Evolutionary conservation across 2,113 vertebrate species (phyloP).

Genomic region (Petromus typicus): DNA sequence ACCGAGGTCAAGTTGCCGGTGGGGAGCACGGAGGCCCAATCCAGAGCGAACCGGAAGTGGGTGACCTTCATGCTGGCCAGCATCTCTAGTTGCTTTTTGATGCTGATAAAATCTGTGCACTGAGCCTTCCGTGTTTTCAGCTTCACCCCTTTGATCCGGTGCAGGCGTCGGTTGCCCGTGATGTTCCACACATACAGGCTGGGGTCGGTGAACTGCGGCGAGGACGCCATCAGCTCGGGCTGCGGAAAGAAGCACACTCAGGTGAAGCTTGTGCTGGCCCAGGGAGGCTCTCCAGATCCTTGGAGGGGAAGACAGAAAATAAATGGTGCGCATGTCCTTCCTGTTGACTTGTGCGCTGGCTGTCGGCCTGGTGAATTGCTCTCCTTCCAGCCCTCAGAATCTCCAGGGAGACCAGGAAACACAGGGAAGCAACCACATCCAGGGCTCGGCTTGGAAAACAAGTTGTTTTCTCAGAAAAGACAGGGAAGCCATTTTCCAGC

Average conservation of each 20-base stretch:
- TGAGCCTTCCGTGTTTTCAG: slow-evolving; percentile 91
- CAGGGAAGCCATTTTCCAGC: neutral
- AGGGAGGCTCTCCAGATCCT: neutral
- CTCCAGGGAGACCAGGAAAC: slow-evolving; percentile 61
- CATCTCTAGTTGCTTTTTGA: slow-evolving; percentile 90
- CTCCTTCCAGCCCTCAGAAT: neutral
- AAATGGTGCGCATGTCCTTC: neutral
- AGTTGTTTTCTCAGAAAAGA: slow-evolving; percentile 14
- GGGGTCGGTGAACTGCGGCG: slow-evolving; percentile 94
- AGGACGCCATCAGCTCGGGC: slow-evolving; percentile 92
- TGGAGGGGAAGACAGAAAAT: neutral
- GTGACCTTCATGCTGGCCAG: slow-evolving; percentile 90
- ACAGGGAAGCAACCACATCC: neutral
- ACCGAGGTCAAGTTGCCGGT: slow-evolving; percentile 87
- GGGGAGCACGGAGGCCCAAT: slow-evolving; percentile 95
- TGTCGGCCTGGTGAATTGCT: neutral
- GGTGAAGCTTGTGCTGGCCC: neutral
- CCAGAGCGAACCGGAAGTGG: slow-evolving; percentile 95
- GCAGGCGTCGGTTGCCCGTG: slow-evolving; percentile 91
- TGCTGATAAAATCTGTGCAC: slow-evolving; percentile 94
- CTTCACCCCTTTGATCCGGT: slow-evolving; percentile 89
- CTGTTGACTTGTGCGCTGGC: neutral
- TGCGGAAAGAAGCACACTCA: slow-evolving; percentile 77
- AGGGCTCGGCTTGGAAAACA: neutral
- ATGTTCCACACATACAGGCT: slow-evolving; percentile 96